These are phyloP conservation scores for Acipenser oxyrinchus DNA, from an alignment of 2,797 vertebrate species.

Conservation along the genomic window DNA sequence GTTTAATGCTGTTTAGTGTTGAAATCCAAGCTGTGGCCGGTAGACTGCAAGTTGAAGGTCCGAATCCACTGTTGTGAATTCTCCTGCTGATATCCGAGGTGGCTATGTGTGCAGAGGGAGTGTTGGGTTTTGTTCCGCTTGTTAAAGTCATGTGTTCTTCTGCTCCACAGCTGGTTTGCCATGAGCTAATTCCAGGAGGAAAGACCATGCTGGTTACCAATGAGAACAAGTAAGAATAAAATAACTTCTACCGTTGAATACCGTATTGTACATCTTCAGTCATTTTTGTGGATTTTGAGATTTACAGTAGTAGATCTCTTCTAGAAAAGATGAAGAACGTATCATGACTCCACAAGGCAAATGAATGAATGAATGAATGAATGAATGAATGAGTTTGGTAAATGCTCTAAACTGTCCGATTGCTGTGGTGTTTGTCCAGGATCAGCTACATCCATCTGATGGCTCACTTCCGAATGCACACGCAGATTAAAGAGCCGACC, in stretches of 20 bases:
- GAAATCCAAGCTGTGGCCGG: no score
- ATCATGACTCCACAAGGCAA: no score
- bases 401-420: background rate
- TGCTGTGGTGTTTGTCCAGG: conserved; percentile 44
- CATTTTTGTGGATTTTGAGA: background rate
- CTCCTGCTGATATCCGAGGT: background rate
- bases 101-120: background rate
- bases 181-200: conserved; percentile 91
- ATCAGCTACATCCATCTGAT: conserved; percentile 99
- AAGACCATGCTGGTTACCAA: conserved; percentile 94
- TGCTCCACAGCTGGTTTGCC: conserved; percentile 81
- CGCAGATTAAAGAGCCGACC: conserved; percentile 91
- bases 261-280: no score
- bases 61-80: background rate
- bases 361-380: background rate
- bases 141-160: conserved; percentile 12
- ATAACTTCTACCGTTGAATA: background rate
- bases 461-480: conserved; percentile 98
- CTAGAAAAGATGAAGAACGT: no score
- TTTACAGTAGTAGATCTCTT: no score
- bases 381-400: background rate
- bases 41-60: no score
- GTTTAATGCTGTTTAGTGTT: no score
- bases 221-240: conserved; percentile 83
- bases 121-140: background rate